Evolutionary conservation across 2,113 vertebrate species (phyloP).

Genomic region (Prionailurus bengalensis): DNA sequence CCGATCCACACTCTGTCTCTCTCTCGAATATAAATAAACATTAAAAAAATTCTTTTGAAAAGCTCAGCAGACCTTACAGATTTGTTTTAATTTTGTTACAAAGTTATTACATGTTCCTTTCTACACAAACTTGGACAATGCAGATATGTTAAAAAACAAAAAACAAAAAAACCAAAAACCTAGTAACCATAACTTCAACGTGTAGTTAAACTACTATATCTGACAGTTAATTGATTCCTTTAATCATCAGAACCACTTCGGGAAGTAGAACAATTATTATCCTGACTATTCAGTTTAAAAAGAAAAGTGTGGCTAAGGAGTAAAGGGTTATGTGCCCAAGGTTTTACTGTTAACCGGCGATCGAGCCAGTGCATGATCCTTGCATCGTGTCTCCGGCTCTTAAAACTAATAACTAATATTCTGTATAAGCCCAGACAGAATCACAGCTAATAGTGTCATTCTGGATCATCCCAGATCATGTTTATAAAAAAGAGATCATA

Average conservation of each 20-base stretch:
- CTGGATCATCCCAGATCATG: background rate
- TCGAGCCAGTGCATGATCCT: background rate
- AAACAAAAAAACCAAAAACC: background rate
- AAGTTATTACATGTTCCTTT: background rate
- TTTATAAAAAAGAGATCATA: background rate
- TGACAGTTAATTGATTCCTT: background rate
- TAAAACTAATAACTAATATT: background rate
- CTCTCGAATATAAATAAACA: too few relatives aligned
- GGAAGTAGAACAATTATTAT: background rate
- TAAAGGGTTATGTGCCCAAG: background rate
- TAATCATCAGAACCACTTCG: background rate
- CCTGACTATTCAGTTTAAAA: background rate
- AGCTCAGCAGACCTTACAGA: background rate
- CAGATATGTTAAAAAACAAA: background rate
- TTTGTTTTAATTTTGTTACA: conserved; percentile 7
- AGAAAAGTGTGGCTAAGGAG: background rate
- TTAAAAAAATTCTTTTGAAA: background rate
- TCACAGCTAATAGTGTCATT: background rate
- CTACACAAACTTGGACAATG: background rate
- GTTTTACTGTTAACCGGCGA: background rate
- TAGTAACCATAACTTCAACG: background rate
- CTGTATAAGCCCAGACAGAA: background rate
- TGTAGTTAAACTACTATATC: background rate
- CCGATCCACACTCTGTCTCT: too few relatives aligned
- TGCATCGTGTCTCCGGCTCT: background rate